Evolutionary conservation across 1,140 invertebrate genomes (phyloP).

Genomic region (Euschistus heros): DNA sequence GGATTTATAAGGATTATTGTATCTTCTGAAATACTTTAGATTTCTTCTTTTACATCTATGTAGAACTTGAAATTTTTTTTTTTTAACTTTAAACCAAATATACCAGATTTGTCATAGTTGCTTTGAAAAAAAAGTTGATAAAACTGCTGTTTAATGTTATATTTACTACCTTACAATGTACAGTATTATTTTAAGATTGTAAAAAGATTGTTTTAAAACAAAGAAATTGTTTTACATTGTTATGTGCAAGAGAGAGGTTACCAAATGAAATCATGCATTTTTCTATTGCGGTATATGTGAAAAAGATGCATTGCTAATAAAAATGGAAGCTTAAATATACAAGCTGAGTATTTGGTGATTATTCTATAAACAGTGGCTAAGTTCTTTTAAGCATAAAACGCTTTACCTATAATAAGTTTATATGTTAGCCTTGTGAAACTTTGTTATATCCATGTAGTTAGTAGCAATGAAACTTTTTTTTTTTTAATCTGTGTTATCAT

Average conservation of each 20-base stretch:
- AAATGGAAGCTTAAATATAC: too few relatives aligned
- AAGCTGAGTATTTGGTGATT: background rate
- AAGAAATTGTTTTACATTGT: conserved; percentile 4
- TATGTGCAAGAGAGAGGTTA: conserved; percentile 12
- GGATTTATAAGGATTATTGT: too few relatives aligned
- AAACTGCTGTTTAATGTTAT: too few relatives aligned
- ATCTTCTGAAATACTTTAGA: too few relatives aligned
- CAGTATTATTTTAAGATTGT: conserved; percentile 16
- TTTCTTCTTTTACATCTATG: too few relatives aligned
- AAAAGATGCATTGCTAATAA: background rate
- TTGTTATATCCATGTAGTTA: too few relatives aligned
- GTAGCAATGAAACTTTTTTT: too few relatives aligned
- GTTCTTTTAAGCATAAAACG: conserved; percentile 5
- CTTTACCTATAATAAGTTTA: conserved; percentile 1
- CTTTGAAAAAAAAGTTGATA: too few relatives aligned
- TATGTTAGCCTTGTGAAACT: background rate
- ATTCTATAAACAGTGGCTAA: background rate
- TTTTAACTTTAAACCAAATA: too few relatives aligned
- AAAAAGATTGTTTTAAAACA: background rate
- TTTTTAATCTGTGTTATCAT: too few relatives aligned
- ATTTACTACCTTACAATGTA: background rate
- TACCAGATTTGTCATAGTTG: too few relatives aligned
- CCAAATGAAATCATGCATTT: conserved; percentile 6
- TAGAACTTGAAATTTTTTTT: too few relatives aligned
- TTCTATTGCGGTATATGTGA: background rate